These are phyloP conservation scores for Trichonephila clavipes DNA, from an alignment of 1,140 invertebrate genomes.

Conservation along the genomic window DNA sequence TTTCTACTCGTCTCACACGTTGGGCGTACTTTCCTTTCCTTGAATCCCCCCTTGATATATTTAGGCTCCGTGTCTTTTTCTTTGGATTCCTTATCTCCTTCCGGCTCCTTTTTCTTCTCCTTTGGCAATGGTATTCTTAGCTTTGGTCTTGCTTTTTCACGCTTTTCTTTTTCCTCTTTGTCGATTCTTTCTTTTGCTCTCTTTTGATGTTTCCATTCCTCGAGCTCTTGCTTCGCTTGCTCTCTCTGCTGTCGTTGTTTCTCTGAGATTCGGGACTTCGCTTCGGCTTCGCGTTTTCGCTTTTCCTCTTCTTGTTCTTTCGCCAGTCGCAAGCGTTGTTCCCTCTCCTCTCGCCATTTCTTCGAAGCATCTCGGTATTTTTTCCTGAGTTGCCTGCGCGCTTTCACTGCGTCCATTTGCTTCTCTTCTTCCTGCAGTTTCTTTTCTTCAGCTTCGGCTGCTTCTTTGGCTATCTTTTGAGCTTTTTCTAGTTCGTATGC, in stretches of 20 bases:
- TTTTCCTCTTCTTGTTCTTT: neutral
- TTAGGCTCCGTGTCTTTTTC: too few species aligned
- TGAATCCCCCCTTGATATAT: too few species aligned
- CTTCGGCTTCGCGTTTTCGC: neutral
- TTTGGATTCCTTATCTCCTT: too few species aligned
- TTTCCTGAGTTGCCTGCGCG: neutral
- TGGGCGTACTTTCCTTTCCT: too few species aligned
- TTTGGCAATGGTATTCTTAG: neutral
- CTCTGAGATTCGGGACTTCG: neutral
- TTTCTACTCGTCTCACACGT: too few species aligned
- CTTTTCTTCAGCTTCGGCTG: neutral
- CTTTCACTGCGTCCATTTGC: neutral
- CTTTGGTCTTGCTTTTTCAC: neutral
- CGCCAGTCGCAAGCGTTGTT: neutral
- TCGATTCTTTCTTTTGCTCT: neutral
- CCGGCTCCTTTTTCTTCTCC: neutral
- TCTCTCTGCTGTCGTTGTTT: neutral
- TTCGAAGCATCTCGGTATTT: neutral
- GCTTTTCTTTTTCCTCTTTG: neutral
- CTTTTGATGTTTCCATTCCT: neutral
- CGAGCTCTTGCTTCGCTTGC: neutral
- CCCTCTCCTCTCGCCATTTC: neutral
- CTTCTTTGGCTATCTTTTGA: neutral
- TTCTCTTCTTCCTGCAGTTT: neutral
- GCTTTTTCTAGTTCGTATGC: conserved; percentile 18